Evolutionary conservation across 2,797 vertebrate genomes (phyloP).

Genomic region (Nannoperca australis): DNA sequence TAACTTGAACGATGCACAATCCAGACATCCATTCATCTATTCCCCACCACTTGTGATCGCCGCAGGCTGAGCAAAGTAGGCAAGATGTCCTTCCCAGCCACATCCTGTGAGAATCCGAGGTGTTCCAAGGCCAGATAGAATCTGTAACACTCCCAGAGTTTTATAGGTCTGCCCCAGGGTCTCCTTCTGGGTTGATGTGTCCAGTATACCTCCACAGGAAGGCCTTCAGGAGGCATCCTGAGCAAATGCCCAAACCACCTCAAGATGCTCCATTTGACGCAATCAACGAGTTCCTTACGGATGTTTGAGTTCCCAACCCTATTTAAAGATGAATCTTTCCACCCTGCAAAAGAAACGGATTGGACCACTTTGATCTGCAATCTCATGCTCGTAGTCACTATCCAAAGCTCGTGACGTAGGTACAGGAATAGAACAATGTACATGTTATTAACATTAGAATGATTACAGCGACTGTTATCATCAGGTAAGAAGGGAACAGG

Average conservation of each 20-base stretch:
- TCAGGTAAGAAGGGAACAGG: background rate
- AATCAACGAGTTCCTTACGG: background rate
- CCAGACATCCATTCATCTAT: background rate
- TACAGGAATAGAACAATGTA: background rate
- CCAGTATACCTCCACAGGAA: constrained; percentile 5
- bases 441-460: constrained; percentile 7
- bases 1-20: background rate
- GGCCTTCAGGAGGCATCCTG: constrained; percentile 6
- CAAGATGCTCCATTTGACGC: background rate
- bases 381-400: constrained; percentile 11
- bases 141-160: constrained; percentile 5
- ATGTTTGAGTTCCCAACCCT: constrained; percentile 4
- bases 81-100: background rate
- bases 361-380: background rate
- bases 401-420: background rate
- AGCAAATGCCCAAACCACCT: constrained; percentile 18
- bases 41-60: background rate
- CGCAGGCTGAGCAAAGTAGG: background rate
- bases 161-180: constrained; percentile 2
- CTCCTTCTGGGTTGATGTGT: constrained; percentile 4
- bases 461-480: background rate
- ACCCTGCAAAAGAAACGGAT: background rate
- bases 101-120: background rate
- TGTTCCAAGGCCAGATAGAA: constrained; percentile 11
- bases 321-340: background rate